phyloP scores from a whole-genome alignment of 2,888 invertebrate species.

The Digitonthophagus gazella region DNA sequence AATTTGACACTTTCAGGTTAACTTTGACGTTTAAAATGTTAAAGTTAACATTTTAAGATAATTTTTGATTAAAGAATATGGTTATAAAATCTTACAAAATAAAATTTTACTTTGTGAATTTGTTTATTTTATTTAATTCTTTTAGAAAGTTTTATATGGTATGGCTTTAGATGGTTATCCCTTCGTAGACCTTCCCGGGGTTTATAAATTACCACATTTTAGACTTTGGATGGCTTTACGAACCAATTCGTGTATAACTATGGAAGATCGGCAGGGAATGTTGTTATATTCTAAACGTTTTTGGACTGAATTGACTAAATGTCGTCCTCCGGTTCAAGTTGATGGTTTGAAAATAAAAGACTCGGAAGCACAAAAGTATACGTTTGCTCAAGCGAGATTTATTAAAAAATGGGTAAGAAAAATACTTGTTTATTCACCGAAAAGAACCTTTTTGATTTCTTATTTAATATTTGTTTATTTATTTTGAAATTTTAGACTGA shows the following conservation, averaged over 20 bases:
- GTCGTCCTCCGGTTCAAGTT: too few relatives aligned
- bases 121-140: background rate
- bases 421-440: background rate
- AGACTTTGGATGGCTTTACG: conserved; percentile 47
- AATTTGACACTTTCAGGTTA: too few relatives aligned
- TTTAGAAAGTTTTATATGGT: conserved; percentile 38
- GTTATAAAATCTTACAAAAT: too few relatives aligned
- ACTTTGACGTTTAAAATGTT: too few relatives aligned
- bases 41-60: background rate
- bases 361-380: conserved; percentile 31
- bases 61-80: background rate
- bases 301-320: conserved; percentile 39
- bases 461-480: too few relatives aligned
- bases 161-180: conserved; percentile 49
- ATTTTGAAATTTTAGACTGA: conserved; percentile 28
- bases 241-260: conserved; percentile 40
- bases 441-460: too few relatives aligned
- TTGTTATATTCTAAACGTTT: background rate
- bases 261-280: conserved; percentile 35
- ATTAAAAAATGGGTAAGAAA: conserved; percentile 34
- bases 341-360: too few relatives aligned
- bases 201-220: conserved; percentile 46
- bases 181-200: conserved; percentile 46
- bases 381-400: conserved; percentile 38
- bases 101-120: too few relatives aligned